Base-by-base conservation (phyloP, 2,113 vertebrate genomes). In the Zosterops pallidus region DNA sequence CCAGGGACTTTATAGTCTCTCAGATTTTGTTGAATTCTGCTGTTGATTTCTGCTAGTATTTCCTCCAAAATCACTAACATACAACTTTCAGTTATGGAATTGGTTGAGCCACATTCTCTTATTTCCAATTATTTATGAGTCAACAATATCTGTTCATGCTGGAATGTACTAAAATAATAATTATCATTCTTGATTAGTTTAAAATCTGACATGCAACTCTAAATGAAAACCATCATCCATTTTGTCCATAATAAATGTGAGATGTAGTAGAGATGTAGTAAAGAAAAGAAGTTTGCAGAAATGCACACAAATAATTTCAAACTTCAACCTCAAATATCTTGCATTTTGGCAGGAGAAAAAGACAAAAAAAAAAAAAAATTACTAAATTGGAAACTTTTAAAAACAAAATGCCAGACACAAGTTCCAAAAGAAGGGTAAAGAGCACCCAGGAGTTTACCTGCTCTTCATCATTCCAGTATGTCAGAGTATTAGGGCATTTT, bases 291-390 rank as follows among this genome's bases (percentile, higher is more conserved):
- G 12, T 29, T 65, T 68, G 9, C 18, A 77, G 55, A 83, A 87
- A 63, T 2, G 0, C 12, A 59, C 28, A 33, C 6, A 56, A 14
- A 16, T 5, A 49, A 18, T 49, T n/a, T 21, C 2, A 0, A 64
- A 50, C 9, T 81, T 74, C 29, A 52, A 52, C 14, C 3, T 19
- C 44, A 87, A 83, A 35, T 26, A 29, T 11, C 15, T 25, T 64
- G 7, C 12, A 31, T 37, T 70, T 19, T n/a, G 2, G 6, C 12
- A 47, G 16, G 19, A 50, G 0, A n/a, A 55, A 29, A 59, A 39
- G 4, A 17, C 33, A 18, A 10, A 22, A 33, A 24, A 20, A 11
- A 12, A 24, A 52, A 24, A 6, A 18, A 13, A 26, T 47, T 55
- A 57, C 62, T 49, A 64, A 72, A 79, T 52, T 22, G 11, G 25